phyloP scores from a whole-genome alignment of 2,888 invertebrate genomes.

The Caenorhabditis angaria region DNA sequence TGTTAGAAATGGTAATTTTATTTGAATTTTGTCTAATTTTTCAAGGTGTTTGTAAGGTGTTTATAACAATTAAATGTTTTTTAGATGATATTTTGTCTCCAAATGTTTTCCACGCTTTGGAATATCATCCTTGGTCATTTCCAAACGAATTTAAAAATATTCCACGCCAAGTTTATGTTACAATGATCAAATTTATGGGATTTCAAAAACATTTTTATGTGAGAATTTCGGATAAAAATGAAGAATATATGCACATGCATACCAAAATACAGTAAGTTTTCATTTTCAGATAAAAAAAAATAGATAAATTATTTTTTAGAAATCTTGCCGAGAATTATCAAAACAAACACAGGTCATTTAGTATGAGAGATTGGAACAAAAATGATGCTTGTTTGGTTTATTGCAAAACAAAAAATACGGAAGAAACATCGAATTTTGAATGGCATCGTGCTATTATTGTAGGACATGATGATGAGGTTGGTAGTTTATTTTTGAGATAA shows the following conservation, averaged over 20 bases:
- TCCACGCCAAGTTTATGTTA: background rate
- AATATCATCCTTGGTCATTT: background rate
- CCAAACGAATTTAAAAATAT: background rate
- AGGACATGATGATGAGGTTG: background rate
- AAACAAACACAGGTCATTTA: background rate
- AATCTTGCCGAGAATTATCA: background rate
- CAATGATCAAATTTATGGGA: background rate
- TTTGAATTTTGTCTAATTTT: too few species aligned
- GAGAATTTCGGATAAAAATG: background rate
- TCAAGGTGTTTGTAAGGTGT: too few species aligned
- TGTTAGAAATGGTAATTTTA: background rate
- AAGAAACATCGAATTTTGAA: background rate
- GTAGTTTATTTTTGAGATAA: too few species aligned
- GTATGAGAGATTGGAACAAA: background rate
- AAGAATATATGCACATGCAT: background rate
- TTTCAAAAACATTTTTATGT: background rate
- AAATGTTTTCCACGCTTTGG: background rate
- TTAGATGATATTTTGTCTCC: background rate
- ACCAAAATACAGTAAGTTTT: background rate
- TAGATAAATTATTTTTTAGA: background rate
- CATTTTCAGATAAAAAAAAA: background rate
- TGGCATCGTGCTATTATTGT: background rate
- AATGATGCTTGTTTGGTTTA: background rate
- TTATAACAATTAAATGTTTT: too few species aligned
- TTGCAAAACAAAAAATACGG: background rate